A percentile compares a stretch with the other conserved stretches of the same genome.
phyloP scores from a whole-genome alignment of 1,140 invertebrate species.

The Palaemon carinicauda region DNA sequence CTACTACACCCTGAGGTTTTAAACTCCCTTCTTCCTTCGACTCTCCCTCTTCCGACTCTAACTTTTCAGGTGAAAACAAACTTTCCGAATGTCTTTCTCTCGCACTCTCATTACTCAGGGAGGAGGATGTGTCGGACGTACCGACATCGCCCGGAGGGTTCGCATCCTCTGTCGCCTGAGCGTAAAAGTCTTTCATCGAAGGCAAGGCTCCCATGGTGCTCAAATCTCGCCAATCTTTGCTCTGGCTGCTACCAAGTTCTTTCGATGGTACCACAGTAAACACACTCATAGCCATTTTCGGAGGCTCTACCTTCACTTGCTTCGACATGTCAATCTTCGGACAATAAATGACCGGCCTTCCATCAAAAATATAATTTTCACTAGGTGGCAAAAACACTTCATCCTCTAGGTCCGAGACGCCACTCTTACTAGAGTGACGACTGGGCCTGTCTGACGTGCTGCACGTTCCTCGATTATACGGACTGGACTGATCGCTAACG shows the following conservation, averaged over 20 bases:
- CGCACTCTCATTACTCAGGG: no score
- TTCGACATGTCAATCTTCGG: background rate
- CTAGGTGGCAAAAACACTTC: constrained; percentile 37
- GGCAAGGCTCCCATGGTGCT: background rate
- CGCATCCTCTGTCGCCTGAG: no score
- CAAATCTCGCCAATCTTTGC: background rate
- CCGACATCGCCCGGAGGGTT: no score
- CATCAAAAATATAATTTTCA: constrained; percentile 14
- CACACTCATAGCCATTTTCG: constrained; percentile 18
- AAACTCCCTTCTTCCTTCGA: no score
- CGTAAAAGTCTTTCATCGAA: background rate
- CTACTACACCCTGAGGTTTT: no score
- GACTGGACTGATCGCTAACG: constrained; percentile 12
- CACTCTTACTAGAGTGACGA: constrained; percentile 38
- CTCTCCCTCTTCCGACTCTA: no score
- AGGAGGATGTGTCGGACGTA: no score
- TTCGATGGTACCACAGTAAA: constrained; percentile 27
- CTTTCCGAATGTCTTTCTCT: no score
- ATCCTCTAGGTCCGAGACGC: constrained; percentile 40
- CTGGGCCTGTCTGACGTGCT: constrained; percentile 16
- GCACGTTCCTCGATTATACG: background rate
- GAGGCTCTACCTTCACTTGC: no score
- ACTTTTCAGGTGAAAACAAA: no score
- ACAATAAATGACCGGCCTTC: background rate
- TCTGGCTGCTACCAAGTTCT: background rate